phyloP scores from a whole-genome alignment of 2,888 invertebrate species.

The Scelioninae gen. 2 region DNA sequence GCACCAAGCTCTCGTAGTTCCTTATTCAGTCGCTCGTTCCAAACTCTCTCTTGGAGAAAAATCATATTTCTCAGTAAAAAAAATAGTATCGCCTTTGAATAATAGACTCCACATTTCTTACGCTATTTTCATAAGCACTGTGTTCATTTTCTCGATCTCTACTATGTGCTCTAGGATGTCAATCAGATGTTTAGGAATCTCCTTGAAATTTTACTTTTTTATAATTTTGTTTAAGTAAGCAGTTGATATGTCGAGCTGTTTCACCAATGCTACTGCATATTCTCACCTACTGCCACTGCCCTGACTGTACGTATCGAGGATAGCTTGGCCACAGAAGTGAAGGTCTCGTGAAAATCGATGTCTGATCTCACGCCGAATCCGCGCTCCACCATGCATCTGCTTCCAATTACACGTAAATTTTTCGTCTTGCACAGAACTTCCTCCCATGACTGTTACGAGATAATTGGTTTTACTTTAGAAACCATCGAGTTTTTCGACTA shows the following conservation, averaged over 20 bases:
- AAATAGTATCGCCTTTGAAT: slow-evolving; percentile 11
- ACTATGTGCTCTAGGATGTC: slow-evolving; percentile 17
- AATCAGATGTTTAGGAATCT: slow-evolving; percentile 33
- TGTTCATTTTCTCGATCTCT: background rate
- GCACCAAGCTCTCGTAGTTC: slow-evolving; percentile 42
- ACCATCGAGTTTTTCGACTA: slow-evolving; percentile 4
- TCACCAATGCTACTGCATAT: slow-evolving; percentile 52
- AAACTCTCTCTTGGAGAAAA: slow-evolving; percentile 49
- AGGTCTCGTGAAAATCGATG: slow-evolving; percentile 26
- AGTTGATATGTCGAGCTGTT: slow-evolving; percentile 59
- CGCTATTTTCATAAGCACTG: too few species aligned
- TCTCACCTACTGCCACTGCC: slow-evolving; percentile 46
- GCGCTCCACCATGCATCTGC: slow-evolving; percentile 31
- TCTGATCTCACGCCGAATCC: slow-evolving; percentile 33
- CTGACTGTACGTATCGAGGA: slow-evolving; percentile 33
- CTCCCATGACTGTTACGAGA: slow-evolving; percentile 34
- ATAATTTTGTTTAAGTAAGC: slow-evolving; percentile 60
- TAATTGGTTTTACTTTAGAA: slow-evolving; percentile 16
- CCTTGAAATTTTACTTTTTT: slow-evolving; percentile 43
- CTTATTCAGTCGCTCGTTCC: slow-evolving; percentile 48
- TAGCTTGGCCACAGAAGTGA: slow-evolving; percentile 27
- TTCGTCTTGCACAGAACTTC: slow-evolving; percentile 28
- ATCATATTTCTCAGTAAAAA: slow-evolving; percentile 43
- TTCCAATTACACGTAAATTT: slow-evolving; percentile 17
- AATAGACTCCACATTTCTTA: background rate